Conservation (phyloP, 2,888 invertebrate genomes). For the Limulus polyphemus region DNA sequence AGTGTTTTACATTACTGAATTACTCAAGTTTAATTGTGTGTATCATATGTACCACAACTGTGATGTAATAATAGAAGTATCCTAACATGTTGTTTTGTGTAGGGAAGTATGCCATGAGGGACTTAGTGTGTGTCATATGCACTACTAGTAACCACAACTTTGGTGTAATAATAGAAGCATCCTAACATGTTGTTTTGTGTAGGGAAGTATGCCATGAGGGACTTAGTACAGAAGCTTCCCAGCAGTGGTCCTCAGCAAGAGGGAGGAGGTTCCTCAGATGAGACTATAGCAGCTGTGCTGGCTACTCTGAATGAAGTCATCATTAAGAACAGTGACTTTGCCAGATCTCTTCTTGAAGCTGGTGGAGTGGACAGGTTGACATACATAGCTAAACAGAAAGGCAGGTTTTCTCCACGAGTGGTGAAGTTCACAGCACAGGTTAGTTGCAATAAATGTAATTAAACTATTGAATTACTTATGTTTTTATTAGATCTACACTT, state of each 20-base stretch:
- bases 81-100: neutral
- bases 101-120: conserved; percentile 94
- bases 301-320: conserved; percentile 95
- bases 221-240: conserved; percentile 90
- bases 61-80: neutral
- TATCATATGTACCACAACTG: neutral
- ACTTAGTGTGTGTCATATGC: conserved; percentile 57
- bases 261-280: conserved; percentile 73
- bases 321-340: conserved; percentile 88
- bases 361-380: conserved; percentile 87
- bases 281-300: conserved; percentile 92
- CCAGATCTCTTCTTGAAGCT: conserved; percentile 75
- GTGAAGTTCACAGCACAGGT: conserved; percentile 92
- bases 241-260: conserved; percentile 70
- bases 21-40: too few relatives aligned
- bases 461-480: too few relatives aligned
- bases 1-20: too few relatives aligned
- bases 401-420: conserved; percentile 82
- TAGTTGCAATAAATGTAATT: neutral
- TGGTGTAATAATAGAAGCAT: neutral
- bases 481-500: too few relatives aligned
- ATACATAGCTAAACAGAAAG: conserved; percentile 77
- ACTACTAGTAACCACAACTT: neutral
- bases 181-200: conserved; percentile 4
- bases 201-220: conserved; percentile 90